These are phyloP conservation scores for Xestobium rufovillosum DNA, from an alignment of 2,888 invertebrate genomes.

Conservation along the genomic window DNA sequence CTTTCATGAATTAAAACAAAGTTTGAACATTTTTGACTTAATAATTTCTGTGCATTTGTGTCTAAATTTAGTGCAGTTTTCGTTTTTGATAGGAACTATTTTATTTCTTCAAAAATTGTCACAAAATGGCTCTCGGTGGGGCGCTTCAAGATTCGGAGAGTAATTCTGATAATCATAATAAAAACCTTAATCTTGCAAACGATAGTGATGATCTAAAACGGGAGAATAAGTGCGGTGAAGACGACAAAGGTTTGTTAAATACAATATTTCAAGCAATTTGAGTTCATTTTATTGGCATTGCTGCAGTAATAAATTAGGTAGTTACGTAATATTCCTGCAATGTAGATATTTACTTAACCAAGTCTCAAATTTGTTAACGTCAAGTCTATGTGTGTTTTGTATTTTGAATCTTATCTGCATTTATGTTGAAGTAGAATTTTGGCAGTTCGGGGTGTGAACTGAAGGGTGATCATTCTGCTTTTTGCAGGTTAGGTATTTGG, in stretches of 20 bases:
- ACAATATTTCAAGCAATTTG: background rate
- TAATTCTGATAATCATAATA: slow-evolving; percentile 24
- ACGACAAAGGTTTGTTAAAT: slow-evolving; percentile 23
- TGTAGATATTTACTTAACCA: no score
- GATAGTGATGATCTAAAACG: slow-evolving; percentile 24
- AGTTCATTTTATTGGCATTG: no score
- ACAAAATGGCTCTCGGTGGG: slow-evolving; percentile 35
- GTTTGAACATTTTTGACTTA: slow-evolving; percentile 7
- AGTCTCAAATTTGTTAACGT: no score
- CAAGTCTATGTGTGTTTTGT: no score
- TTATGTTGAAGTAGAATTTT: no score
- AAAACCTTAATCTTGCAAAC: slow-evolving; percentile 22
- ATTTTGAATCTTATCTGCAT: no score
- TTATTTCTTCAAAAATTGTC: background rate
- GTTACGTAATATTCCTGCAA: no score
- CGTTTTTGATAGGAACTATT: background rate
- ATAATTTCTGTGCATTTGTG: background rate
- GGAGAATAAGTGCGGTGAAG: slow-evolving; percentile 20
- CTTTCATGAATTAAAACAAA: slow-evolving; percentile 13
- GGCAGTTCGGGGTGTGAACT: no score
- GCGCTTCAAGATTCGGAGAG: slow-evolving; percentile 28
- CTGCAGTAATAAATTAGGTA: no score
- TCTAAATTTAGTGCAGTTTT: slow-evolving; percentile 6
- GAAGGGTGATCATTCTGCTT: no score
- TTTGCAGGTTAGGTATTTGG: no score